Conservation (phyloP, 2,888 invertebrate species). For the Iselma pallidipennis region DNA sequence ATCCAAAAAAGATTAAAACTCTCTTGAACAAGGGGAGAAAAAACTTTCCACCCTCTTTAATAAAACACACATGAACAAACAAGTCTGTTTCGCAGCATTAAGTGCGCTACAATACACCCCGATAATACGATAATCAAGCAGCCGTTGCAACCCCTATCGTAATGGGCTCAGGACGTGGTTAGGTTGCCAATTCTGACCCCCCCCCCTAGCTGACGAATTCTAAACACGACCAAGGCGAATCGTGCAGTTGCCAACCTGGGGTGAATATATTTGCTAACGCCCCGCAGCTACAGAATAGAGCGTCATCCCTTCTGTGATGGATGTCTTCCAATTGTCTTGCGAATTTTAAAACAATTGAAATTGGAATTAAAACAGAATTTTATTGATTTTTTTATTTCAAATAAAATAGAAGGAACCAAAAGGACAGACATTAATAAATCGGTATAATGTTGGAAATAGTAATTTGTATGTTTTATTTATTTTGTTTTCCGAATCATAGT, state of each 20-base stretch:
- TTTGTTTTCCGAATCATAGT: conserved; percentile 13
- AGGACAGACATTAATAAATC: background rate
- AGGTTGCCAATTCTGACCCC: conserved; percentile 39
- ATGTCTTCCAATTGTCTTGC: conserved; percentile 9
- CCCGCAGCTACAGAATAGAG: background rate
- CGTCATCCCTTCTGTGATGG: conserved; percentile 6
- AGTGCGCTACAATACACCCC: conserved; percentile 51
- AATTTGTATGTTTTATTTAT: background rate
- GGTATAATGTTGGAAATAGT: background rate
- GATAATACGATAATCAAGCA: conserved; percentile 55
- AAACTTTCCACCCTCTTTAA: conserved; percentile 19
- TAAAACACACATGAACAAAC: conserved; percentile 42
- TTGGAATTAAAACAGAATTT: background rate
- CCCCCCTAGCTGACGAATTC: conserved; percentile 25
- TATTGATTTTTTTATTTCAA: conserved; percentile 1
- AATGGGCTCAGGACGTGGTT: conserved; percentile 49
- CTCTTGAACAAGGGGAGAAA: conserved; percentile 10
- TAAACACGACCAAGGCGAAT: conserved; percentile 32
- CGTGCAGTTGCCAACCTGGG: conserved; percentile 34
- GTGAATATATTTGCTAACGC: conserved; percentile 31
- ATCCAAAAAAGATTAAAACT: conserved; percentile 4
- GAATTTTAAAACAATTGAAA: conserved; percentile 4
- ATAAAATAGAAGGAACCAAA: background rate
- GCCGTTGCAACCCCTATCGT: conserved; percentile 46
- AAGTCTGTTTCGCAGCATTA: conserved; percentile 48